Percentiles rank a stretch among this genome's conserved stretches.
These are phyloP conservation scores for Rhodinocichla rosea DNA, from an alignment of 2,113 vertebrate species.

Conservation along the genomic window DNA sequence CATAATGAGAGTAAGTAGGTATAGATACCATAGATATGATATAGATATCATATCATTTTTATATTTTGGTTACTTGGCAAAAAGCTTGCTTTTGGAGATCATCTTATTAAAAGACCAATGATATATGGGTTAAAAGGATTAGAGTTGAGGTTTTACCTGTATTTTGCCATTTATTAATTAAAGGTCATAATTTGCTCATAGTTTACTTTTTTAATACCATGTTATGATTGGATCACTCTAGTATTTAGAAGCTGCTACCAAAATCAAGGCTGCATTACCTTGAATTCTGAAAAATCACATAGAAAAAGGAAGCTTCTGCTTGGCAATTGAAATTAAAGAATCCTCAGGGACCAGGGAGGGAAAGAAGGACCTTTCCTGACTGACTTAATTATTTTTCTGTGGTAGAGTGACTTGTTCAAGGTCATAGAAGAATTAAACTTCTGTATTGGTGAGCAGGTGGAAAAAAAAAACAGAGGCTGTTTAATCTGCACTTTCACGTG, in stretches of 20 bases:
- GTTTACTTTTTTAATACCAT: neutral
- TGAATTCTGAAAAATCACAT: neutral
- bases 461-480: neutral
- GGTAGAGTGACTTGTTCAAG: neutral
- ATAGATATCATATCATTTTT: neutral
- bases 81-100: neutral
- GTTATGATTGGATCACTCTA: neutral
- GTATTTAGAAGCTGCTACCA: neutral
- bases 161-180: constrained; percentile 13
- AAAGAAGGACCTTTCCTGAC: neutral
- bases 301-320: neutral
- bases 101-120: neutral
- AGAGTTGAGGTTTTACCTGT: neutral
- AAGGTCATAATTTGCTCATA: neutral
- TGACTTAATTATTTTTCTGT: constrained; percentile 6
- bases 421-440: neutral
- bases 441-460: neutral
- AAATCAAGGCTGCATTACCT: neutral
- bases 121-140: neutral
- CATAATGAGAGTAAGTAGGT: neutral
- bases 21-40: neutral
- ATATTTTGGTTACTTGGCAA: neutral
- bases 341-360: neutral
- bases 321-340: constrained; percentile 4
- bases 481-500: neutral